Evolutionary conservation across 2,888 invertebrate genomes (phyloP).

Genomic region (Podotricha telesiphe): DNA sequence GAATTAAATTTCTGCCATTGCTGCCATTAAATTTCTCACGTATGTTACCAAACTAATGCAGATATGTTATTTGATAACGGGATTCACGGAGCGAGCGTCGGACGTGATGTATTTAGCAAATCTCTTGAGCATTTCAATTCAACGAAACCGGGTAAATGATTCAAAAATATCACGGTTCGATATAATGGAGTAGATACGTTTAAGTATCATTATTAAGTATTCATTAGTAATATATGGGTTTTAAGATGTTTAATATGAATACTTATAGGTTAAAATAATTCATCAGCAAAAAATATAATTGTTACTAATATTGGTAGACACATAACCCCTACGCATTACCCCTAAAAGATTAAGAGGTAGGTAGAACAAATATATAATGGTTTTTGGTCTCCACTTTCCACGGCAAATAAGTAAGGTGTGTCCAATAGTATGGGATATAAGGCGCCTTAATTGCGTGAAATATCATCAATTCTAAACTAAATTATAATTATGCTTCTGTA

Average conservation of each 20-base stretch:
- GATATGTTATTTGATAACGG: slow-evolving; percentile 60
- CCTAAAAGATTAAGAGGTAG: too few species aligned
- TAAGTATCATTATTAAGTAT: too few species aligned
- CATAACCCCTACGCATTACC: too few species aligned
- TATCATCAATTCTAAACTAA: background rate
- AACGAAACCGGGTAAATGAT: slow-evolving; percentile 31
- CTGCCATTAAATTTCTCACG: slow-evolving; percentile 48
- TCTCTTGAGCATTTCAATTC: slow-evolving; percentile 33
- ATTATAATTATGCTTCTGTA: slow-evolving; percentile 5
- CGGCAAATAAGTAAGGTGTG: too few species aligned
- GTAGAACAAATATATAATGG: too few species aligned
- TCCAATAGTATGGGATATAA: background rate
- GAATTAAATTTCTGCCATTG: too few species aligned
- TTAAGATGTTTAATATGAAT: background rate
- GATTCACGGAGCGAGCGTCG: slow-evolving; percentile 52
- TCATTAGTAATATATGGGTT: too few species aligned
- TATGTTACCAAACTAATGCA: slow-evolving; percentile 56
- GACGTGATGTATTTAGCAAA: slow-evolving; percentile 63
- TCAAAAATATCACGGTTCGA: slow-evolving; percentile 18
- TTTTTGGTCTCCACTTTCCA: too few species aligned
- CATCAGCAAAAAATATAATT: too few species aligned
- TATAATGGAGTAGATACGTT: background rate
- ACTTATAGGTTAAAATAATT: background rate
- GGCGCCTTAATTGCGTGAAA: background rate
- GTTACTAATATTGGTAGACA: too few species aligned